These are phyloP conservation scores for Dicyrtomina minuta DNA, from an alignment of 2,888 invertebrate genomes.

Conservation along the genomic window DNA sequence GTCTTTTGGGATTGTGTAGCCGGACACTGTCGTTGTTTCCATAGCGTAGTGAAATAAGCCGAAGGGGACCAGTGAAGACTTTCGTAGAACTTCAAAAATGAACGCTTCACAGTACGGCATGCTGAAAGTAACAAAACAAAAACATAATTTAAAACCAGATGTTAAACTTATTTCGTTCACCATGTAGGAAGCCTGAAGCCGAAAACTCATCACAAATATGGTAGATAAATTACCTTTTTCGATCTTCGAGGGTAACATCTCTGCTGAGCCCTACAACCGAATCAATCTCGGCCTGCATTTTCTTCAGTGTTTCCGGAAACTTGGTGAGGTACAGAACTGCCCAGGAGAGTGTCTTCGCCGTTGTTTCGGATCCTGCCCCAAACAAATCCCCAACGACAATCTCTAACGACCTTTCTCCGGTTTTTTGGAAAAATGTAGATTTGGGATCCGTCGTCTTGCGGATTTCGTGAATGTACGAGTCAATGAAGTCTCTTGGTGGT, in stretches of 20 bases:
- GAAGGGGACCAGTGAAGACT: slow-evolving; percentile 50
- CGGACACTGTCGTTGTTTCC: slow-evolving; percentile 43
- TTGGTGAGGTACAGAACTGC: slow-evolving; percentile 20
- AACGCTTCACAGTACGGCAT: slow-evolving; percentile 52
- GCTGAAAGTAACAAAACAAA: slow-evolving; percentile 40
- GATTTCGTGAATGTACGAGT: slow-evolving; percentile 12
- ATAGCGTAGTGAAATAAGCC: slow-evolving; percentile 50
- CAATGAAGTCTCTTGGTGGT: slow-evolving; percentile 26
- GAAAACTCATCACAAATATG: too few relatives aligned
- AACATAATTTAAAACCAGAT: neutral
- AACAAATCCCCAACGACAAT: slow-evolving; percentile 11
- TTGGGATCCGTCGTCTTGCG: neutral
- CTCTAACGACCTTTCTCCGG: slow-evolving; percentile 10
- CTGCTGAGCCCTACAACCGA: slow-evolving; percentile 3
- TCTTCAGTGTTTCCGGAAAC: slow-evolving; percentile 6
- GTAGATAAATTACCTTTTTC: too few relatives aligned
- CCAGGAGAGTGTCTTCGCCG: slow-evolving; percentile 13
- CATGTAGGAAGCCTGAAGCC: too few relatives aligned
- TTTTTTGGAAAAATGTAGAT: slow-evolving; percentile 16
- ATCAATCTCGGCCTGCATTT: slow-evolving; percentile 23
- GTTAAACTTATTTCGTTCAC: neutral
- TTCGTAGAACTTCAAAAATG: slow-evolving; percentile 51
- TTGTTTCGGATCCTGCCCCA: slow-evolving; percentile 26
- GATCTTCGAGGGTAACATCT: neutral
- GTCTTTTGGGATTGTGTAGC: slow-evolving; percentile 43